phyloP scores from a whole-genome alignment of 1,140 invertebrate genomes.

The Neotoxoptera formosana region DNA sequence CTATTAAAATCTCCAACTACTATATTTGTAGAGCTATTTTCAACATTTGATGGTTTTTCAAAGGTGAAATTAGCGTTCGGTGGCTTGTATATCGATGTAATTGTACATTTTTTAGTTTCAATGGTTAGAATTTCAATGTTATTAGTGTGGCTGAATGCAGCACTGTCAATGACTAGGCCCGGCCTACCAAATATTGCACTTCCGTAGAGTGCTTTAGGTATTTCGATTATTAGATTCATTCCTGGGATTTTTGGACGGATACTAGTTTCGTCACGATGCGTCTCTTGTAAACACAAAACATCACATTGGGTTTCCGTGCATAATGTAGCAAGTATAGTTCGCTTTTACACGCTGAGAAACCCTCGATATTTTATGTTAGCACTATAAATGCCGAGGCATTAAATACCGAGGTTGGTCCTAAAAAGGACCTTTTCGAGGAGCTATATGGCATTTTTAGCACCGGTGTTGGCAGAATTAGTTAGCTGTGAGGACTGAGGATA shows the following conservation, averaged over 20 bases:
- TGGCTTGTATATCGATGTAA: conserved; percentile 48
- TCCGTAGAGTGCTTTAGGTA: conserved; percentile 30
- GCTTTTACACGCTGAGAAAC: too few species aligned
- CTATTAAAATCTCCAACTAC: background rate
- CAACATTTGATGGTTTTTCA: background rate
- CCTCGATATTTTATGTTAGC: too few species aligned
- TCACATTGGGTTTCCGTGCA: too few species aligned
- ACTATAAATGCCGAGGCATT: conserved; percentile 11
- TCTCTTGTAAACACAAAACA: too few species aligned
- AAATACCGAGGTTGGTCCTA: too few species aligned
- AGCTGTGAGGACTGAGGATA: too few species aligned
- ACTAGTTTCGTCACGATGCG: too few species aligned
- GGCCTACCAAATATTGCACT: conserved; percentile 54
- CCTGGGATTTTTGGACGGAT: conserved; percentile 2
- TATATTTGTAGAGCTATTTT: background rate
- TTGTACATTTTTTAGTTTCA: conserved; percentile 20
- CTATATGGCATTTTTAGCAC: too few species aligned
- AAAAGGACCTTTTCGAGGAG: too few species aligned
- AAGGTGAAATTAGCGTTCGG: background rate
- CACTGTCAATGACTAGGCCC: conserved; percentile 24
- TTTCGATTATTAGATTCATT: conserved; percentile 55
- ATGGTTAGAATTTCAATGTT: conserved; percentile 46
- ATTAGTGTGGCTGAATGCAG: conserved; percentile 13
- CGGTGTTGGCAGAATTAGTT: conserved; percentile 47
- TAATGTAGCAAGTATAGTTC: too few species aligned